Evolutionary conservation across 1,140 invertebrate species (phyloP).

Genomic region (Pemphigus obesinymphae): DNA sequence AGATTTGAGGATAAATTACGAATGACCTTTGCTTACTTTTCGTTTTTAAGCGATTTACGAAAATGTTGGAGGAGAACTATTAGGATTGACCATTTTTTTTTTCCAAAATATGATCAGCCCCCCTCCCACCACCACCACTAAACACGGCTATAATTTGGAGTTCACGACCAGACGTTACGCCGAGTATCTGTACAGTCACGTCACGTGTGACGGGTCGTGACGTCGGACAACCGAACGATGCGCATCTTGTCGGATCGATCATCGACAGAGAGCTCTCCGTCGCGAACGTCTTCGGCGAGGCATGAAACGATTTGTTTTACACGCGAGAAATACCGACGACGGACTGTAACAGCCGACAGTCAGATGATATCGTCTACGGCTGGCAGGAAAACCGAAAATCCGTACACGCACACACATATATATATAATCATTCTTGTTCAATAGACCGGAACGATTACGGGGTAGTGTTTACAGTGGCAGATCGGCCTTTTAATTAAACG

Average conservation of each 20-base stretch:
- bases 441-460: conserved; percentile 27
- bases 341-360: background rate
- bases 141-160: too few relatives aligned
- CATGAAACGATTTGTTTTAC: background rate
- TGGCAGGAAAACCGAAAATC: conserved; percentile 16
- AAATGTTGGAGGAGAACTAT: too few relatives aligned
- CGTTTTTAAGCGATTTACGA: too few relatives aligned
- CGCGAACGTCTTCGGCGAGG: background rate
- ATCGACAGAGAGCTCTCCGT: background rate
- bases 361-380: background rate
- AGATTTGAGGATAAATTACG: too few relatives aligned
- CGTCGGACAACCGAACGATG: background rate
- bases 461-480: background rate
- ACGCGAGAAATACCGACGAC: background rate
- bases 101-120: too few relatives aligned
- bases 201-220: background rate
- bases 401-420: background rate
- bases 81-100: too few relatives aligned
- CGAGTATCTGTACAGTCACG: background rate
- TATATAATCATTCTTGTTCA: conserved; percentile 28
- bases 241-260: background rate
- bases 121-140: too few relatives aligned
- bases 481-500: conserved; percentile 35
- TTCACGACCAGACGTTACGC: background rate
- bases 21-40: too few relatives aligned